Base-by-base conservation (phyloP, 2,888 invertebrate genomes). In the Torymus tubicola region DNA sequence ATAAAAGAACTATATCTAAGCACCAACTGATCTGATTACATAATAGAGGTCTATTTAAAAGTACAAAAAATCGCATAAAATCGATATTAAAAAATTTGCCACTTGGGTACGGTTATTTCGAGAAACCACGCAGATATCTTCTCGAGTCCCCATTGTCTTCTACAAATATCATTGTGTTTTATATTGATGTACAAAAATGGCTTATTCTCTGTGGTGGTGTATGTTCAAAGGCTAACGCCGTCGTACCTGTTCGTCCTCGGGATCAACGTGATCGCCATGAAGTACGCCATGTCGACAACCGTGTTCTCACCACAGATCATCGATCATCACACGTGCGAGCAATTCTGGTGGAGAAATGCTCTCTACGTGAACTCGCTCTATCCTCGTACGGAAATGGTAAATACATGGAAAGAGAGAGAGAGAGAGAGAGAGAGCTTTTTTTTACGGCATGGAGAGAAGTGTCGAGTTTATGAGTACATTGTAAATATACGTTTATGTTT, bases 271-370 rank as follows among this genome's bases (percentile, higher is more conserved):
- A 89, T 93, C 16, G 85, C 90, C 68, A 91, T 92, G 83, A 92
- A 92, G 85, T 90, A 92, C 82, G 91, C 92, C 55, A 86, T 91
- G 81, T 87, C 92, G 2, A 90, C 90, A 83, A 91, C 92, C 0
- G 91, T 92, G 1, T 89, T 94, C 83, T 90, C 92, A 77, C 91
- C 93, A 3, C 93, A 93, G 0, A 93, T 93, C 69, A 89, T 89
- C 57, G 94, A 94, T 88, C 92, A 93, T 81, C 83, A 87, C 76
- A 93, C 92, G 85, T 95, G 95, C 86, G 92, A 92, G 80, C 86
- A 88, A 55, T 92, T 93, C 87, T 94, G 94, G 93, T 94, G 94
- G 94, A 91, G 93, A 80, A 94, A 94, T 87, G 89, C 93, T 14
- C 90, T 94, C 0, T 95, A 94, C 85, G 87, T 94, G 67, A 93